Conservation (phyloP, 2,888 invertebrate species). For the Watsonalla binaria region DNA sequence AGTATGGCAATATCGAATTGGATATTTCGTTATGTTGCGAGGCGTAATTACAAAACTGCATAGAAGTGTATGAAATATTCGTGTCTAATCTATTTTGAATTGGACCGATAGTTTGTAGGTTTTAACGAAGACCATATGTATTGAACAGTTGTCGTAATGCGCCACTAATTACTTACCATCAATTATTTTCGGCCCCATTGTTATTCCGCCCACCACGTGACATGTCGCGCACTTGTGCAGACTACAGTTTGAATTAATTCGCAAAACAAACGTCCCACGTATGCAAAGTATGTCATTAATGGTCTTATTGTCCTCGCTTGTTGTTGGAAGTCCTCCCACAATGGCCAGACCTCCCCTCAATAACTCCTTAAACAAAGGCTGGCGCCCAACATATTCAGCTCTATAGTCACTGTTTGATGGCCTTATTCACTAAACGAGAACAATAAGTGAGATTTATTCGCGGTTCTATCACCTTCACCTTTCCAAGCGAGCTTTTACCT, state of each 20-base stretch:
- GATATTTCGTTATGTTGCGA: slow-evolving; percentile 18
- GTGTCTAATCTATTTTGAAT: slow-evolving; percentile 39
- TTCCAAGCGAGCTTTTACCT: not conserved
- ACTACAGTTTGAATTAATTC: slow-evolving; percentile 35
- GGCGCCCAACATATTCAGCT: not conserved
- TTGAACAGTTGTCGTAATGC: slow-evolving; percentile 37
- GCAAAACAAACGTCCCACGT: slow-evolving; percentile 48
- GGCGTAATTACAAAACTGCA: slow-evolving; percentile 28
- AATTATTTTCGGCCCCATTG: slow-evolving; percentile 40
- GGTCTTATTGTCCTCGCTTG: slow-evolving; percentile 44
- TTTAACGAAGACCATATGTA: slow-evolving; percentile 16
- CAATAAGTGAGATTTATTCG: not conserved
- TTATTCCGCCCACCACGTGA: slow-evolving; percentile 38
- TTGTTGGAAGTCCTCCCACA: slow-evolving; percentile 39
- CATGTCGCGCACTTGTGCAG: slow-evolving; percentile 28
- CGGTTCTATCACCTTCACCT: not conserved
- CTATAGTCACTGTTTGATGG: too few species aligned
- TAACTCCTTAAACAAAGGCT: not conserved
- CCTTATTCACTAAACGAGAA: not conserved
- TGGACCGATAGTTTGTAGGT: slow-evolving; percentile 7
- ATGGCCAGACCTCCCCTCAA: not conserved
- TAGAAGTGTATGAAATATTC: slow-evolving; percentile 25
- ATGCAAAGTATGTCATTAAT: slow-evolving; percentile 31
- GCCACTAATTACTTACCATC: slow-evolving; percentile 37
- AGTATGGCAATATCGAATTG: slow-evolving; percentile 13